Evolutionary conservation across 2,797 vertebrate species (phyloP).

Genomic region (Coendou prehensilis): DNA sequence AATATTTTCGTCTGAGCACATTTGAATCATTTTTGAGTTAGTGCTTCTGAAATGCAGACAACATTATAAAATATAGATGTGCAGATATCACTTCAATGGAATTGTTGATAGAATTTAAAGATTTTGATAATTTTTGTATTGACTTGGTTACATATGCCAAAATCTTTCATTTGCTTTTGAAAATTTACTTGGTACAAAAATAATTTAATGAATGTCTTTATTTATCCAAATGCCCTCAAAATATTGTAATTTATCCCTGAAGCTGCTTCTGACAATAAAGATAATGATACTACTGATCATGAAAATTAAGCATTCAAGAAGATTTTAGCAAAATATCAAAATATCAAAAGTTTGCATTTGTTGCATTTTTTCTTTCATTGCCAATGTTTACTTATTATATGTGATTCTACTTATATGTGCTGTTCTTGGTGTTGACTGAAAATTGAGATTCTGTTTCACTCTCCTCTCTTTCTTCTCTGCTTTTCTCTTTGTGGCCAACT

Average conservation of each 20-base stretch:
- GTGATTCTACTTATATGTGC: accelerated
- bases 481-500: not conserved
- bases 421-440: not conserved
- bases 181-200: not conserved
- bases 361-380: not conserved
- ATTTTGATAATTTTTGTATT: not conserved
- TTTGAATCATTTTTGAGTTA: not conserved
- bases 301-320: not conserved
- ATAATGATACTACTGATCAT: not conserved
- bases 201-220: not conserved
- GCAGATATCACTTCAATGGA: not conserved
- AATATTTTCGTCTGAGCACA: not conserved
- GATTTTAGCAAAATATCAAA: not conserved
- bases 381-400: not conserved
- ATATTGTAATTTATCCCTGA: not conserved
- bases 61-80: not conserved
- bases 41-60: not conserved
- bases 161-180: not conserved
- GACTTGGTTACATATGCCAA: not conserved
- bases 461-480: not conserved
- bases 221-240: not conserved
- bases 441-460: not conserved
- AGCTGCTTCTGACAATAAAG: not conserved
- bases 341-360: not conserved
- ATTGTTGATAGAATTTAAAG: not conserved